These are phyloP conservation scores for Xyliphius kryptos DNA, from an alignment of 2,113 vertebrate genomes.

Conservation along the genomic window DNA sequence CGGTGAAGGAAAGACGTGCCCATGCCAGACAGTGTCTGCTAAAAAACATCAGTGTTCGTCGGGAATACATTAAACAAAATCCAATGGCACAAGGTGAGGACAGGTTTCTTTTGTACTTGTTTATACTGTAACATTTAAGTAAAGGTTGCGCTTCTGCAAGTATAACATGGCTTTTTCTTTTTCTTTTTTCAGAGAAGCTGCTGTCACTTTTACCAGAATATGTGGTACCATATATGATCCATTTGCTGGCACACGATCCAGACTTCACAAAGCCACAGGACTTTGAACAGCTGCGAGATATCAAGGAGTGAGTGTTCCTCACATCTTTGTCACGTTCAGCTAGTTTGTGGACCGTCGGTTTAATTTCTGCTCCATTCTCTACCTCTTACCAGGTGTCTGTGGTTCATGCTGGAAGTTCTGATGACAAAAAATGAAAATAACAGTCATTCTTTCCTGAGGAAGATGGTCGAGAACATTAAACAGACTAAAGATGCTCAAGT, in stretches of 20 bases:
- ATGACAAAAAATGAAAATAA: conserved; percentile 99
- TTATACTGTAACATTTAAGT: too few relatives aligned
- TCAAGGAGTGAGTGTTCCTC: conserved; percentile 87
- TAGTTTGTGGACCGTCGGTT: neutral
- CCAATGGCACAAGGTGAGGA: conserved; percentile 84
- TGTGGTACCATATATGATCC: conserved; percentile 96
- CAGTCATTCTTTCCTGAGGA: conserved; percentile 95
- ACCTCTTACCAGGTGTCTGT: conserved; percentile 75
- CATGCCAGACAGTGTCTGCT: conserved; percentile 97
- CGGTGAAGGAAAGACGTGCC: conserved; percentile 93
- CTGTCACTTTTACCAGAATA: conserved; percentile 93
- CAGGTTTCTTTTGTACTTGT: neutral
- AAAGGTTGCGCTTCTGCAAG: too few relatives aligned
- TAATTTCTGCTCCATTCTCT: neutral
- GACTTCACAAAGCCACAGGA: conserved; percentile 98
- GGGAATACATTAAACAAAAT: conserved; percentile 97
- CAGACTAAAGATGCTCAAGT: conserved; percentile 93
- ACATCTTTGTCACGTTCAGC: neutral
- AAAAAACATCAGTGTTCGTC: conserved; percentile 96
- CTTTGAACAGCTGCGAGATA: conserved; percentile 92
- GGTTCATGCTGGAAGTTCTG: conserved; percentile 99
- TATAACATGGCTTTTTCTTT: neutral
- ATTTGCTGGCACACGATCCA: conserved; percentile 93
- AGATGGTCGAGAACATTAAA: conserved; percentile 98
- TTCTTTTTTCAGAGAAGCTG: conserved; percentile 77